These are phyloP conservation scores for Neelides sp. DNA, from an alignment of 1,140 invertebrate genomes.

Conservation along the genomic window DNA sequence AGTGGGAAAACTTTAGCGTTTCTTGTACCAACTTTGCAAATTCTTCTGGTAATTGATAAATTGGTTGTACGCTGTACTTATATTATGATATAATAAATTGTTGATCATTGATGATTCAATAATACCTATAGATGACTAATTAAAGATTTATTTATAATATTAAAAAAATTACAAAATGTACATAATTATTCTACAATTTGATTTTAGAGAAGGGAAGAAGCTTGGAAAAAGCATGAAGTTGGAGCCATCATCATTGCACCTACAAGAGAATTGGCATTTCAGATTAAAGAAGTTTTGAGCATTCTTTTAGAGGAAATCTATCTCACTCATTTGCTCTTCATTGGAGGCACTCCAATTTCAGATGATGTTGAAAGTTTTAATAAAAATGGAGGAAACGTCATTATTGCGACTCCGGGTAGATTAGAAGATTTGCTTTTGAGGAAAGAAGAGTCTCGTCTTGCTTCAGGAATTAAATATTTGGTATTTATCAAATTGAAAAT, in stretches of 20 bases:
- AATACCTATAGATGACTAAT: slow-evolving; percentile 18
- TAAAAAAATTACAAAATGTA: background rate
- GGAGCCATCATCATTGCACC: slow-evolving; percentile 82
- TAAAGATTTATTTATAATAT: slow-evolving; percentile 23
- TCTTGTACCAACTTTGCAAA: slow-evolving; percentile 76
- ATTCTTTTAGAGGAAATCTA: slow-evolving; percentile 41
- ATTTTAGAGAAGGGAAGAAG: slow-evolving; percentile 37
- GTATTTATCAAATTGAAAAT: slow-evolving; percentile 38
- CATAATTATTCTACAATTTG: slow-evolving; percentile 3
- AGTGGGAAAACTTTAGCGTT: slow-evolving; percentile 95
- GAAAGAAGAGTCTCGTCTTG: slow-evolving; percentile 43
- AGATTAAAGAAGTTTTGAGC: slow-evolving; percentile 65
- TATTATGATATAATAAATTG: background rate
- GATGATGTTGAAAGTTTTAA: slow-evolving; percentile 57
- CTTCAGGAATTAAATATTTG: slow-evolving; percentile 54
- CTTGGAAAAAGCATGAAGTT: slow-evolving; percentile 62
- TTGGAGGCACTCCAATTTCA: slow-evolving; percentile 66
- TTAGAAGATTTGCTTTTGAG: slow-evolving; percentile 70
- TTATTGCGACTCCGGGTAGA: slow-evolving; percentile 82
- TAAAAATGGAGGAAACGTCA: slow-evolving; percentile 63
- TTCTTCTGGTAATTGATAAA: slow-evolving; percentile 48
- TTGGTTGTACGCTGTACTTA: too few species aligned
- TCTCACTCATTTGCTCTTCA: slow-evolving; percentile 46
- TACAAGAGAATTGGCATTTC: slow-evolving; percentile 79
- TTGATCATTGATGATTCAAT: slow-evolving; percentile 6